These are phyloP conservation scores for Deilephila elpenor DNA, from an alignment of 2,888 invertebrate genomes.

Conservation along the genomic window DNA sequence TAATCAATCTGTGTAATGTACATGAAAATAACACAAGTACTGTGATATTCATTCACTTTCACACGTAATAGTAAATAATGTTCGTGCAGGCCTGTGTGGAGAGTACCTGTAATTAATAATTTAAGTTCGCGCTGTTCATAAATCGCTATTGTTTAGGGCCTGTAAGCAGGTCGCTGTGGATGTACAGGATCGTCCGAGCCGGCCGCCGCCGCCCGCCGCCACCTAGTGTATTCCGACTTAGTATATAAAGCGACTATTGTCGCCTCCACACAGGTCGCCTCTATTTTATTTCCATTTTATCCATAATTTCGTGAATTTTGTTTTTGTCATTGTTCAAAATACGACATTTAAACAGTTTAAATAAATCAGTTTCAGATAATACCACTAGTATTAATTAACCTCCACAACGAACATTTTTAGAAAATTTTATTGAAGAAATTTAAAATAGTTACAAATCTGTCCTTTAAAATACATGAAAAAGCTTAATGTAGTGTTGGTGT, in stretches of 20 bases:
- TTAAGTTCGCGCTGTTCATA: conserved; percentile 41
- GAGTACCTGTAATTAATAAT: conserved; percentile 57
- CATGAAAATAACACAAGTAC: conserved; percentile 71
- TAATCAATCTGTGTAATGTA: conserved; percentile 51
- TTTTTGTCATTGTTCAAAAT: conserved; percentile 65
- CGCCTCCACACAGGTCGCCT: conserved; percentile 64
- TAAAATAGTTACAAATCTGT: not conserved
- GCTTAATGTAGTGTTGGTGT: not conserved
- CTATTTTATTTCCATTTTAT: conserved; percentile 50
- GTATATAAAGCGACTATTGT: conserved; percentile 32
- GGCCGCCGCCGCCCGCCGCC: not conserved
- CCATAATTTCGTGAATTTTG: conserved; percentile 53
- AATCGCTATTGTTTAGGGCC: conserved; percentile 44
- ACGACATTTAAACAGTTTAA: conserved; percentile 67
- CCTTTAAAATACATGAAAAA: not conserved
- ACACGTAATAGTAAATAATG: conserved; percentile 55
- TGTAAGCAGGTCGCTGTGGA: not conserved
- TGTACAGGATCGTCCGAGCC: not conserved
- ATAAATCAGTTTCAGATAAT: conserved; percentile 57
- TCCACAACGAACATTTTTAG: conserved; percentile 17
- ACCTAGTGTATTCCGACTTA: not conserved
- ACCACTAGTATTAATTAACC: conserved; percentile 57
- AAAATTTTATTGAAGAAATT: not conserved
- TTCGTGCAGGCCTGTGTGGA: conserved; percentile 64
- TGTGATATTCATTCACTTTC: conserved; percentile 79